Evolutionary conservation across 2,113 vertebrate genomes (phyloP), one percentile per base, ranked within the genome.

Genomic region (Microcebus murinus): DNA sequence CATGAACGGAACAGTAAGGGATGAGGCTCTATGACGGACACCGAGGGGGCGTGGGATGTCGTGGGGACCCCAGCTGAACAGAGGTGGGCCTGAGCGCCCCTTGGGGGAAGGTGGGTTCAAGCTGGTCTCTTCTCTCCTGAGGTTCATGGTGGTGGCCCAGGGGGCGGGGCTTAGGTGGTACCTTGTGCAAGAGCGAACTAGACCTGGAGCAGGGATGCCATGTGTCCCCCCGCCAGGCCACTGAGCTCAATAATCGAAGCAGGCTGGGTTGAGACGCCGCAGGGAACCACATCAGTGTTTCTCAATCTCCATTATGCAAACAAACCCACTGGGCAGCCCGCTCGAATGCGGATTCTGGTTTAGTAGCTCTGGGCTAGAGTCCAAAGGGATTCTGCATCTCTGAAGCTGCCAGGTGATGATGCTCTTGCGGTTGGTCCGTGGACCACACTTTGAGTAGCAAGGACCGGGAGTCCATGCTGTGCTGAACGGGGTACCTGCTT

Each of bases 41-140:
- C 0, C 0, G 0, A 71, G 23, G 1, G 10, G 8, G 0, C 7
- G 77, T 18, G 42, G 42, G 65, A 8, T 87, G 55, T 31, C n/a
- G 17, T 39, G 20, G 67, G 39, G 34, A 67, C 50, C 18, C 14
- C 23, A 31, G 42, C 4, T 12, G 34, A 67, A n/a, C 4, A 76
- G 59, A 71, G 6, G 4, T 55, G 70, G 55, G 20, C 4, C 18
- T 0, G 6, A 1, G 18, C 31, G 27, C 67, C 55, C 87, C 11
- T 71, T 45, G 21, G 59, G 71, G 91, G 61, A 18, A 91, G 21
- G 20, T 27, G 36, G 10, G 55, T 71, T 95, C 42, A 52, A 74
- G 67, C 4, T 63, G 23, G n/a, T 59, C 68, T 95, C 74, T 67
- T 45, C 39, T 87, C 52, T 87, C n/a, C 31, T 52, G 23, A 83